Conservation (phyloP, 2,888 invertebrate genomes). For the Caenorhabditis virilis region DNA sequence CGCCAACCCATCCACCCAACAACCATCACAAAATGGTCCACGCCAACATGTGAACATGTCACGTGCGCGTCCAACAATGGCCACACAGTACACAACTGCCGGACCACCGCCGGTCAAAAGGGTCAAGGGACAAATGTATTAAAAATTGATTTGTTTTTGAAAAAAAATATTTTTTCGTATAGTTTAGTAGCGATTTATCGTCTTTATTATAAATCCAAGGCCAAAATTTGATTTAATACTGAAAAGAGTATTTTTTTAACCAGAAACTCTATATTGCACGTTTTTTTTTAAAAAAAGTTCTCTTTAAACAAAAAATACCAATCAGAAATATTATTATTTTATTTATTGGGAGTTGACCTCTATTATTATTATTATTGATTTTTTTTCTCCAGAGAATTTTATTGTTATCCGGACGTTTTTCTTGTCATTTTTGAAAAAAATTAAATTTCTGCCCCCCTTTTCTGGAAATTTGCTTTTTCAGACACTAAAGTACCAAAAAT, state of each 20-base stretch:
- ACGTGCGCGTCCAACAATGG: background rate
- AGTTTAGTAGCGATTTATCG: no score
- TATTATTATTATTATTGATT: no score
- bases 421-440: no score
- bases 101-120: conserved; percentile 3
- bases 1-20: conserved; percentile 14
- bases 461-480: background rate
- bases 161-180: no score
- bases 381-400: conserved; percentile 1
- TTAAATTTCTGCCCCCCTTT: no score
- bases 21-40: background rate
- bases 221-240: no score
- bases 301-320: background rate
- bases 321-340: background rate
- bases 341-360: conserved; percentile 29
- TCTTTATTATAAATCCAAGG: no score
- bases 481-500: conserved; percentile 19
- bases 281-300: background rate
- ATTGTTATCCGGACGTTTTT: conserved; percentile 9
- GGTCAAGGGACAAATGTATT: conserved; percentile 3
- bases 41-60: conserved; percentile 1
- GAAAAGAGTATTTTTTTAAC: no score
- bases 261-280: no score
- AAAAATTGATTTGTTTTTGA: conserved; percentile 1
- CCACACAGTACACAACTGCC: background rate